These are phyloP conservation scores for Palloptera scutellata DNA, from an alignment of 2,888 invertebrate species.

Conservation along the genomic window DNA sequence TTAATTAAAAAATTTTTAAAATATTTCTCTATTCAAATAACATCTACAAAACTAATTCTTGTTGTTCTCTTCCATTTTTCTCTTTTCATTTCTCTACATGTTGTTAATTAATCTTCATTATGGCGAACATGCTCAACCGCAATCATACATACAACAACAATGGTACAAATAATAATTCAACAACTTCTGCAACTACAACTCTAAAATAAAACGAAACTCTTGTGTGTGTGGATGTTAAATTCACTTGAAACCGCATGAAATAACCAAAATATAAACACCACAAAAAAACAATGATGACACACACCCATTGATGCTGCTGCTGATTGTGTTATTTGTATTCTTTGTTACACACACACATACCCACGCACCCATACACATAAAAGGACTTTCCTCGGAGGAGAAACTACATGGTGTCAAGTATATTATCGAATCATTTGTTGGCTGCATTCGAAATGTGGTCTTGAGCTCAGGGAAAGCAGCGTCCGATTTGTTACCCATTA, in stretches of 20 bases:
- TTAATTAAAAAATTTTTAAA: too few relatives aligned
- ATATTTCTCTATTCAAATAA: too few relatives aligned
- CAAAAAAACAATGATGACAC: slow-evolving; percentile 1
- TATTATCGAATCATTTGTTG: slow-evolving; percentile 91
- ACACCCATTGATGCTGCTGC: not conserved
- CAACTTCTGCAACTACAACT: not conserved
- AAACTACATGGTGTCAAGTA: slow-evolving; percentile 89
- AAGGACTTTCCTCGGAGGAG: slow-evolving; percentile 87
- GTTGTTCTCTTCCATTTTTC: not conserved
- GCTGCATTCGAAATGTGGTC: slow-evolving; percentile 88
- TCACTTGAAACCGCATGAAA: not conserved
- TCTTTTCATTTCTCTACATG: slow-evolving; percentile 37
- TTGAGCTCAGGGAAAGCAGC: slow-evolving; percentile 87
- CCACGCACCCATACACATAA: not conserved
- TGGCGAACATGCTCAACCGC: slow-evolving; percentile 30
- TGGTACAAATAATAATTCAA: slow-evolving; percentile 26
- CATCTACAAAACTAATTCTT: not conserved
- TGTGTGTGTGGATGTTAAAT: not conserved
- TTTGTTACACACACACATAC: not conserved
- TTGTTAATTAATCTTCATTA: slow-evolving; percentile 52
- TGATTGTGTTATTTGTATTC: too few relatives aligned
- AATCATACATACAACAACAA: slow-evolving; percentile 23
- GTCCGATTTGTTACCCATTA: slow-evolving; percentile 81
- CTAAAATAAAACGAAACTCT: too few relatives aligned
- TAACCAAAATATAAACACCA: slow-evolving; percentile 15